Evolutionary conservation across 2,888 invertebrate genomes (phyloP).

Genomic region (Campoplex nolae): DNA sequence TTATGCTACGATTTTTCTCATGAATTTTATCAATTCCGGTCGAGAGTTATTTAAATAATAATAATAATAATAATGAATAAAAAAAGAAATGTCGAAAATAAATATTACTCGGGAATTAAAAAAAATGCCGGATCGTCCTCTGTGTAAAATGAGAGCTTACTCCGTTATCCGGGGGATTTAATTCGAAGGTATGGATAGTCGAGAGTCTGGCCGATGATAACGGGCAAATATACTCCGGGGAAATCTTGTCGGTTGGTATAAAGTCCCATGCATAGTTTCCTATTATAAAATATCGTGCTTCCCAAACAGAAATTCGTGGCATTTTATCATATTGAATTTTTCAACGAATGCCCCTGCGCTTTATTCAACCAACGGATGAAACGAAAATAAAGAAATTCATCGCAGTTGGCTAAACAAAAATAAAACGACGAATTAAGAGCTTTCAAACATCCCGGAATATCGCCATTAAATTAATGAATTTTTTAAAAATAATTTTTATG

Average conservation of each 20-base stretch:
- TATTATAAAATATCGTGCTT: not conserved
- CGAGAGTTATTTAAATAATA: not conserved
- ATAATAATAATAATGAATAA: not conserved
- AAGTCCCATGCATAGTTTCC: conserved; percentile 13
- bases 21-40: not conserved
- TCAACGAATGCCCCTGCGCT: not conserved
- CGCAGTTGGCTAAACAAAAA: not conserved
- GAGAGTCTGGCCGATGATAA: conserved; percentile 25
- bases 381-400: not conserved
- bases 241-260: conserved; percentile 32
- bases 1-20: no score
- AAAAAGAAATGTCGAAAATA: not conserved
- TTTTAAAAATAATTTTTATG: no score
- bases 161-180: conserved; percentile 12
- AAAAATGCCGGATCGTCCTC: not conserved
- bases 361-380: not conserved
- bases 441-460: not conserved
- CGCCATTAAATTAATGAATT: not conserved
- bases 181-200: conserved; percentile 15
- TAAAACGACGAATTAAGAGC: not conserved
- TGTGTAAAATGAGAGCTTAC: not conserved
- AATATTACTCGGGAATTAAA: not conserved
- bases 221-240: conserved; percentile 43
- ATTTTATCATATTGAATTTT: conserved; percentile 35
- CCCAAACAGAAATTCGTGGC: conserved; percentile 10